Evolutionary conservation across 1,140 invertebrate genomes (phyloP).

Genomic region (Achroia grisella): DNA sequence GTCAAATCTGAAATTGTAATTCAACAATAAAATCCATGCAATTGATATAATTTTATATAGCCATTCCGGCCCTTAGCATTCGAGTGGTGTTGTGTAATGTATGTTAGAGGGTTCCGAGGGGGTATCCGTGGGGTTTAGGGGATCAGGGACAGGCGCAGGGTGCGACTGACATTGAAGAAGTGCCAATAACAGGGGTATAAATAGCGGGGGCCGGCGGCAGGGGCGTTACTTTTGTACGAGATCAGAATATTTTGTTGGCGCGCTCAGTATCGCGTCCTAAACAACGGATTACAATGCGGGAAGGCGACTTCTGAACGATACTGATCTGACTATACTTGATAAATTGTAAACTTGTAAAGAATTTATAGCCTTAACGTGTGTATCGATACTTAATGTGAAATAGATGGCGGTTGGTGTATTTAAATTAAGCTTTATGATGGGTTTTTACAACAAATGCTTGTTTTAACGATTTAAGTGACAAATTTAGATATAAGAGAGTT

Average conservation of each 20-base stretch:
- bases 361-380: slow-evolving; percentile 40
- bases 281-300: slow-evolving; percentile 69
- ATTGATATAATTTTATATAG: slow-evolving; percentile 67
- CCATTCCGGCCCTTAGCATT: slow-evolving; percentile 41
- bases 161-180: slow-evolving; percentile 75
- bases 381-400: slow-evolving; percentile 16
- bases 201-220: slow-evolving; percentile 57
- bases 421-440: neutral
- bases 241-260: slow-evolving; percentile 68
- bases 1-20: slow-evolving; percentile 61
- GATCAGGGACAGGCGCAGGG: slow-evolving; percentile 61
- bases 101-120: slow-evolving; percentile 36
- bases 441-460: no score
- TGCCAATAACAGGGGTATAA: slow-evolving; percentile 75
- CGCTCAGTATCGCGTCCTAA: slow-evolving; percentile 43
- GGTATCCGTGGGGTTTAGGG: slow-evolving; percentile 41
- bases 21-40: slow-evolving; percentile 53
- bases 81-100: slow-evolving; percentile 55
- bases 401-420: slow-evolving; percentile 3
- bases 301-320: slow-evolving; percentile 40
- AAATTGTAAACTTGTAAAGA: slow-evolving; percentile 36
- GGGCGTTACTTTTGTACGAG: slow-evolving; percentile 68
- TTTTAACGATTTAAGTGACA: no score
- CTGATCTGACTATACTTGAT: slow-evolving; percentile 39
- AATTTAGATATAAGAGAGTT: no score